These are phyloP conservation scores for Petrocephalus sullivani DNA, from an alignment of 2,797 vertebrate genomes.

Conservation along the genomic window DNA sequence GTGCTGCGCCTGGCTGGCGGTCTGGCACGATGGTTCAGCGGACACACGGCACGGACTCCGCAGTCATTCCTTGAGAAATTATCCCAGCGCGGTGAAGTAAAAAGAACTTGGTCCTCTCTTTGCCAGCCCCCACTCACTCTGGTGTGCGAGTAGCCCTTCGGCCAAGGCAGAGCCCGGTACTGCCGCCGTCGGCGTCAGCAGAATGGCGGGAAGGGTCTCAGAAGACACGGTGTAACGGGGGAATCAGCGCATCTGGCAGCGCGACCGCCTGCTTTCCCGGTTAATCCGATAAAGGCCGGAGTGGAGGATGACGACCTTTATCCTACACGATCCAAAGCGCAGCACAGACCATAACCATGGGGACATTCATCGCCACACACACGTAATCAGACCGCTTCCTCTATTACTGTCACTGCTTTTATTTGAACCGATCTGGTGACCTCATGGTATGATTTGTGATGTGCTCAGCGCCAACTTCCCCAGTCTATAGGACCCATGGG, in stretches of 20 bases:
- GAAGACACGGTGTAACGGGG: background rate
- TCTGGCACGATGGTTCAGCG: background rate
- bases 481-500: background rate
- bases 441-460: background rate
- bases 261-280: background rate
- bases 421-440: conserved; percentile 1
- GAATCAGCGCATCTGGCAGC: background rate
- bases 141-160: background rate
- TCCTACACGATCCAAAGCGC: background rate
- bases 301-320: background rate
- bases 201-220: background rate
- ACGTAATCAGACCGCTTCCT: background rate
- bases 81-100: background rate
- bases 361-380: background rate
- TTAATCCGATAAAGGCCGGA: background rate
- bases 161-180: background rate
- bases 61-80: background rate
- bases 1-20: background rate
- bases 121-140: background rate
- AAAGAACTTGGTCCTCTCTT: background rate
- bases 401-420: background rate
- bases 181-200: background rate
- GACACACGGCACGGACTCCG: background rate
- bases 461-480: background rate
- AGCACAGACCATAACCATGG: background rate